These are phyloP conservation scores for Callaeas wilsoni DNA, from an alignment of 2,113 vertebrate genomes.

Conservation along the genomic window DNA sequence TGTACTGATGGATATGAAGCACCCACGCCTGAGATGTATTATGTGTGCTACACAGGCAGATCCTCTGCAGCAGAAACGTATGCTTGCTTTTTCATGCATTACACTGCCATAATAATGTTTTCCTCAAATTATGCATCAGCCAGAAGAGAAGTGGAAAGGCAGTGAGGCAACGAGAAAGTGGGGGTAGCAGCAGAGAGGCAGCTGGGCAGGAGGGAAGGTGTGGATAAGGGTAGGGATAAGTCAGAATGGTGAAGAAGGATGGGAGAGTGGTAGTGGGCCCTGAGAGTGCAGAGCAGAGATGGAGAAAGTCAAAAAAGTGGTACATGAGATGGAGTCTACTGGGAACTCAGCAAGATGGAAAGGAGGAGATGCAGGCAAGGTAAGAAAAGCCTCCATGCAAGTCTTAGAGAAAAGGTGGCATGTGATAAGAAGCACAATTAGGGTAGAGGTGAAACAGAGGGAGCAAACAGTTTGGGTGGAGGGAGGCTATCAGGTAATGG, in stretches of 20 bases:
- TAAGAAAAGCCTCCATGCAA: background rate
- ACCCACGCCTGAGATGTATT: conserved; percentile 29
- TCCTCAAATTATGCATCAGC: background rate
- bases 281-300: background rate
- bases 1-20: conserved; percentile 41
- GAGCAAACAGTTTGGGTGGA: background rate
- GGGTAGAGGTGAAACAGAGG: background rate
- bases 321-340: background rate
- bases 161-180: background rate
- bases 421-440: background rate
- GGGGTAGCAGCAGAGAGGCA: background rate
- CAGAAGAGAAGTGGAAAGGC: background rate
- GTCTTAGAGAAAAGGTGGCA: background rate
- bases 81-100: background rate
- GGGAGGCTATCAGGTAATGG: background rate
- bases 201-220: background rate
- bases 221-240: background rate
- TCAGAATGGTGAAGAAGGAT: background rate
- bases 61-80: background rate
- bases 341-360: background rate
- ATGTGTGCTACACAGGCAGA: conserved; percentile 2
- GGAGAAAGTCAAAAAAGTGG: background rate
- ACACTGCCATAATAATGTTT: background rate
- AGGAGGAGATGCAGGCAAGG: background rate
- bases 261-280: background rate